These are phyloP conservation scores for Cecidostiba fungosa DNA, from an alignment of 2,888 invertebrate genomes.

Conservation along the genomic window DNA sequence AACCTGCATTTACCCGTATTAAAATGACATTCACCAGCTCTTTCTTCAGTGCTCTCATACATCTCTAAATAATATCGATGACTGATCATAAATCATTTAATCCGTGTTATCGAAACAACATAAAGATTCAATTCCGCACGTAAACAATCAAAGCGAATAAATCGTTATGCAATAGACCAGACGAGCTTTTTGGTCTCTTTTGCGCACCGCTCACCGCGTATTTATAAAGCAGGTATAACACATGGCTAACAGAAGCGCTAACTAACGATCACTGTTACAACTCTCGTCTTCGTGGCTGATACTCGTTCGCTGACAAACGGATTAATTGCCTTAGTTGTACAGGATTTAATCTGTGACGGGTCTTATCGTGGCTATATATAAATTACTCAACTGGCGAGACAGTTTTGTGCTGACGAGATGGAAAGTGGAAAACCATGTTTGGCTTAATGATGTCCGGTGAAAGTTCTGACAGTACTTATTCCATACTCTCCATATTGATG, in stretches of 20 bases:
- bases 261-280: slow-evolving; percentile 11
- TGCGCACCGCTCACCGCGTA: neutral
- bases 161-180: neutral
- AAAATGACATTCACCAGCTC: too few species aligned
- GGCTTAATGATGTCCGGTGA: neutral
- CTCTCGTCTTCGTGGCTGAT: neutral
- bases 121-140: neutral
- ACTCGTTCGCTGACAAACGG: neutral
- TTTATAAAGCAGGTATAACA: slow-evolving; percentile 12
- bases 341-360: neutral
- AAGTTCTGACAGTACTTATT: neutral
- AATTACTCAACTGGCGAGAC: neutral
- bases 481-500: neutral
- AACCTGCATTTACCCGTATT: too few species aligned
- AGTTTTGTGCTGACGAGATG: neutral
- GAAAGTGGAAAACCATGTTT: neutral
- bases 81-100: too few species aligned
- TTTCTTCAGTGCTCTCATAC: too few species aligned
- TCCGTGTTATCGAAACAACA: too few species aligned
- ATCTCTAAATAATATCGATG: too few species aligned
- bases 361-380: neutral
- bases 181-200: neutral
- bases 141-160: neutral
- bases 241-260: neutral
- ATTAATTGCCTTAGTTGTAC: neutral